Base-by-base conservation (phyloP, 2,888 invertebrate genomes). In the Lepidonotus clava region DNA sequence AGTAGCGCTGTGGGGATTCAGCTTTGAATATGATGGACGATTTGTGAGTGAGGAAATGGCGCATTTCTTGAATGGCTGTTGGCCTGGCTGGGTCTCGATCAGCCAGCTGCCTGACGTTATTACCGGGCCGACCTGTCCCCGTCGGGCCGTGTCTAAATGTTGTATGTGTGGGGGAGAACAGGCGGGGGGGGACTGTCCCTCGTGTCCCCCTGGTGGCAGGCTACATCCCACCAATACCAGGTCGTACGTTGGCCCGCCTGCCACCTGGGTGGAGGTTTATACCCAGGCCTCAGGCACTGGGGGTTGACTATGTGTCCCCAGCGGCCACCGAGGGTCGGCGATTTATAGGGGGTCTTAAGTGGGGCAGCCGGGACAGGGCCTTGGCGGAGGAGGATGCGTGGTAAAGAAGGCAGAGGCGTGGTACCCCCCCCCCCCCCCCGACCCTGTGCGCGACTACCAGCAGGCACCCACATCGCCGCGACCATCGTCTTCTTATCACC, bases 321-420 rank as follows among this genome's bases (percentile, higher is more conserved):
- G 76, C 24, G 76, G 76, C 76, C 40, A 40, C 38, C 38, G 21
- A 76, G 40, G 21, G 40, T 40, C 38, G 38, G 40, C 76, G 76
- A 76, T 76, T 76, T 76, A 76, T 76, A 38, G 76, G 21, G 5
- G 76, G 76, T 76, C 40, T 76, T 76, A 76, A 76, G 76, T 76
- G 76, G 76, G n/a, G 76, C 76, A 21, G 76, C 76, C 76, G 6
- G 51, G 14, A 21, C 67, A 6, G 76, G 51, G 21, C 51, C 21
- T 51, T 11, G 76, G 38, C 40, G 76, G 38, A 28, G 76, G 76
- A 14, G 38, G 76, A 24, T 38, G 32, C 18, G 40, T 28, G 76
- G 61, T 61, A 11, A n/a, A n/a, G 61, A n/a, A 11, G 61, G 61
- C 24, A 5, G 24, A 21, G 14, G 61, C 2, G 61, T 61, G 61